Evolutionary conservation across 1,140 invertebrate species (phyloP).

Genomic region (Tetraneura akinire): DNA sequence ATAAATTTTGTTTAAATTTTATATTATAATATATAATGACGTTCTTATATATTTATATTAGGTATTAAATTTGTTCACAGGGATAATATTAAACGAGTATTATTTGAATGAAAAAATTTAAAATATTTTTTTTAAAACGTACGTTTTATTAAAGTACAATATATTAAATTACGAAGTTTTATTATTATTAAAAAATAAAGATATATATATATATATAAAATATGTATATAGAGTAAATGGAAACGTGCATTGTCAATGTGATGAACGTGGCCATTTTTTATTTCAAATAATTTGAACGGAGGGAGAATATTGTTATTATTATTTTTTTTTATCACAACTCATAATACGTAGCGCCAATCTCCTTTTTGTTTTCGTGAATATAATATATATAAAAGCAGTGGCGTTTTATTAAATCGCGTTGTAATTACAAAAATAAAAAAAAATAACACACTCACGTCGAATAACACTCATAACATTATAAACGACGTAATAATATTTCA

Average conservation of each 20-base stretch:
- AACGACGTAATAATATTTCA: neutral
- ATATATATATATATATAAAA: too few relatives aligned
- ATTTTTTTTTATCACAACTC: neutral
- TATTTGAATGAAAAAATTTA: too few relatives aligned
- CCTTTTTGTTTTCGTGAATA: conserved; percentile 12
- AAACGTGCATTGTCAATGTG: neutral
- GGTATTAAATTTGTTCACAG: too few relatives aligned
- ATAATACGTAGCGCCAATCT: neutral
- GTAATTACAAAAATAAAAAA: neutral
- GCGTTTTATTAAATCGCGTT: neutral
- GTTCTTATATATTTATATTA: too few relatives aligned
- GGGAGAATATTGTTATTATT: neutral
- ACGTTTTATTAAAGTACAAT: conserved; percentile 15
- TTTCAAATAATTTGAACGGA: neutral
- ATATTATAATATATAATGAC: too few relatives aligned
- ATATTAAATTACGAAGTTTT: neutral
- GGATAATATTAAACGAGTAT: too few relatives aligned
- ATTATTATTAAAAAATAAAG: too few relatives aligned
- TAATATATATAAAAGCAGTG: too few relatives aligned
- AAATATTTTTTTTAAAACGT: too few relatives aligned
- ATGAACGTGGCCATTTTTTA: neutral
- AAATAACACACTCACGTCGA: too few relatives aligned
- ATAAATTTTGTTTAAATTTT: too few relatives aligned
- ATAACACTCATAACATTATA: neutral
- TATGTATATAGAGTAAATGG: neutral